Evolutionary conservation across 2,888 invertebrate species (phyloP).

Genomic region (Eutolmus rufibarbis): DNA sequence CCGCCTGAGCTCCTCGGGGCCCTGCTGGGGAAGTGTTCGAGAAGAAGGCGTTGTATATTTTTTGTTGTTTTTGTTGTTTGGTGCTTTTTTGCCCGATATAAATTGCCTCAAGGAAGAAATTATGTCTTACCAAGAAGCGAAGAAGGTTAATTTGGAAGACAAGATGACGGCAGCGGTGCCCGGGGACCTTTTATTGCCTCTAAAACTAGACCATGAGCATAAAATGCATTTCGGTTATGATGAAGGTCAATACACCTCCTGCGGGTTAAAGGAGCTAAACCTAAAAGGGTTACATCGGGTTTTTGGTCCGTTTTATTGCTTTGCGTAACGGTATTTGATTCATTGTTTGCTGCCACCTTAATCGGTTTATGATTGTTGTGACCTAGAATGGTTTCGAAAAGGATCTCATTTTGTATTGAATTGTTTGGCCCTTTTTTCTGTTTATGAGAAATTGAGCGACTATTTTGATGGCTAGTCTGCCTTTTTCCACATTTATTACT

Average conservation of each 20-base stretch:
- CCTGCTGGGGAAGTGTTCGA: background rate
- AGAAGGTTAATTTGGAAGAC: conserved; percentile 20
- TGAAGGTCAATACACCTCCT: conserved; percentile 35
- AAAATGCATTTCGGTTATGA: background rate
- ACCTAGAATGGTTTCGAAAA: background rate
- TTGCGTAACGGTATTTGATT: conserved; percentile 38
- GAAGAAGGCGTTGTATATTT: background rate
- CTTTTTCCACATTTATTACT: background rate
- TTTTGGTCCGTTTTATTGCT: background rate
- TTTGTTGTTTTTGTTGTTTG: background rate
- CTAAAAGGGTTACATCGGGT: background rate
- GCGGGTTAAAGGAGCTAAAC: background rate
- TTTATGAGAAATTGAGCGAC: background rate
- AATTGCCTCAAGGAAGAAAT: background rate
- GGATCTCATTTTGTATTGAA: background rate
- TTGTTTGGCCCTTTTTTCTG: background rate
- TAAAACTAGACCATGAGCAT: conserved; percentile 22
- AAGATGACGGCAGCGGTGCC: background rate
- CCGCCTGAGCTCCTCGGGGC: background rate
- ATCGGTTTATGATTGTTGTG: conserved; percentile 36
- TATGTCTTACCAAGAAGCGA: background rate
- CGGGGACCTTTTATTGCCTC: background rate
- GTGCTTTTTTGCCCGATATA: background rate
- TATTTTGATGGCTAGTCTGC: background rate
- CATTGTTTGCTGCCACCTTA: background rate